Base-by-base conservation (phyloP, 1,140 invertebrate species). In the Zaprionus kolodkinae region DNA sequence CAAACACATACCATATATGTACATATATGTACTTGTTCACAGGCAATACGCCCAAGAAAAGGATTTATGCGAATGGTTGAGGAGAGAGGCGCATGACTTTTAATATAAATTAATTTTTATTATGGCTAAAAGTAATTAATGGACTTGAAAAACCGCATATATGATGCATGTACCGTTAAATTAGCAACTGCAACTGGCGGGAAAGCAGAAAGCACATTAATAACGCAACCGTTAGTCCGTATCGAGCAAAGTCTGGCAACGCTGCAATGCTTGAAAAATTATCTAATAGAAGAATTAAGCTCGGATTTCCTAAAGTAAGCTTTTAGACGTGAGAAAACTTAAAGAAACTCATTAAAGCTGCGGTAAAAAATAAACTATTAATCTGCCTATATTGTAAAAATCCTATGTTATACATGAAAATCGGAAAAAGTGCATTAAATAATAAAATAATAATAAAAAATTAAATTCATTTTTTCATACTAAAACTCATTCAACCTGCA, bases 61-160 rank as follows among this genome's bases (percentile, higher is more conserved):
- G 84, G 80, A 87, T 87, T 87, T 87, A 87, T 87, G 80, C 80
- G 72, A 56, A 55, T 63, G 74, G 52, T 9, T 7, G 40, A 15
- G 40, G 40, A n/a, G 40, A n/a, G 7, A 3, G 59, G 84, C 77
- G 66, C 67, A 78, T 84, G 84, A 87, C 84, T 87, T 87, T 87
- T 87, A 87, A 87, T 87, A 87, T 88, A 88, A 87, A 87, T 87
- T 87, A 87, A 87, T 87, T 87, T 88, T 87, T 87, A 87, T 87
- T 87, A 88, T 80, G 73, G 79, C 80, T 84, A 88, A 87, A 87
- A 87, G 84, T 87, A 87, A 87, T 87, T 87, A 87, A 87, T 87
- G 84, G 84, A 87, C 77, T 79, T 74, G 60, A 82, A 82, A 83
- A 87, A 66, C 74, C 60, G 66, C 78, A 80, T 77, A 70, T 79